Conservation (phyloP, 2,888 invertebrate species). For the Mylabris sibirica region DNA sequence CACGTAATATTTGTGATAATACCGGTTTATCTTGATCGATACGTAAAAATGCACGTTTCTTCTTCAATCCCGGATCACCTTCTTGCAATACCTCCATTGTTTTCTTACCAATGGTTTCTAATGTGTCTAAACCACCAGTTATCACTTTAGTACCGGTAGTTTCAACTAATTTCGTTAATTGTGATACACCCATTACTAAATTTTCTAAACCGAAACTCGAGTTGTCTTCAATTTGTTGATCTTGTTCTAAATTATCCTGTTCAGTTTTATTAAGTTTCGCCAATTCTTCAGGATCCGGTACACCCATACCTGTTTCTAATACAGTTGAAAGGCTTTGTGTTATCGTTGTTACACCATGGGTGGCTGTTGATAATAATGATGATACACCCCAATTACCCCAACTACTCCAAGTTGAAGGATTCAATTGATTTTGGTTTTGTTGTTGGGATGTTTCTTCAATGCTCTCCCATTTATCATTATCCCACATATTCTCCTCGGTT, state of each 20-base stretch:
- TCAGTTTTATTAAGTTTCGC: constrained; percentile 63
- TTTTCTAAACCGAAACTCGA: constrained; percentile 66
- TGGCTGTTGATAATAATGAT: constrained; percentile 78
- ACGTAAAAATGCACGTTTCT: constrained; percentile 75
- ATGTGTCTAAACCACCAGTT: constrained; percentile 82
- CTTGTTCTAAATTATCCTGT: constrained; percentile 40
- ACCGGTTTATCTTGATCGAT: constrained; percentile 69
- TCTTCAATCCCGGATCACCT: constrained; percentile 87
- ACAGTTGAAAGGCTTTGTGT: constrained; percentile 82
- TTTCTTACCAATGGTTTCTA: constrained; percentile 93
- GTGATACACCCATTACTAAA: constrained; percentile 71
- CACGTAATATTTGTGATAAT: constrained; percentile 70
- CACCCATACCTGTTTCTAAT: constrained; percentile 82
- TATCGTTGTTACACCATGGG: constrained; percentile 77
- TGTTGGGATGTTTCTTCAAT: constrained; percentile 58
- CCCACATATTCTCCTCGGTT: constrained; percentile 37
- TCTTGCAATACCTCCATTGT: constrained; percentile 94
- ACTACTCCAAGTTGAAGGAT: constrained; percentile 59
- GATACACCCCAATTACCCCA: constrained; percentile 83
- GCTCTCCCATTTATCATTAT: constrained; percentile 63
- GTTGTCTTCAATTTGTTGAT: constrained; percentile 21
- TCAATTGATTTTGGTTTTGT: neutral
- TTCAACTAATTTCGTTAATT: constrained; percentile 73
- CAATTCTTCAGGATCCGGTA: constrained; percentile 82
- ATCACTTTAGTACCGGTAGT: constrained; percentile 70